Base-by-base conservation (phyloP, 2,888 invertebrate species). In the Ptycholaimellus sp. region DNA sequence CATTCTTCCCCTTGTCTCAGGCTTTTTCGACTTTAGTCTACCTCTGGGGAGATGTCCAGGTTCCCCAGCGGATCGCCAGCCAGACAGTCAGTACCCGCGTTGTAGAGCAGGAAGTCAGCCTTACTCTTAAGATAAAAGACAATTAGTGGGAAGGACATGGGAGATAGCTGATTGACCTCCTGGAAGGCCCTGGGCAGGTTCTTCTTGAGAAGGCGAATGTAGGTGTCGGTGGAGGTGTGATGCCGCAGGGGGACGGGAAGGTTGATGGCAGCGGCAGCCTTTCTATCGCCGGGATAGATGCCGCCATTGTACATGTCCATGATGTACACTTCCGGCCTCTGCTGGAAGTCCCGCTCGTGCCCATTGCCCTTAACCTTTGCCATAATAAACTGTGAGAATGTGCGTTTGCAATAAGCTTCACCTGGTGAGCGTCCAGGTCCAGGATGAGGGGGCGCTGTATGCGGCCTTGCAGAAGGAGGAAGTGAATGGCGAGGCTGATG, bases 351-450 rank as follows among this genome's bases (percentile, higher is more conserved):
- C 13, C 70, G 67, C 52, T 76, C 74, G 58, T 82, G 75, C 0
- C 82, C 82, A 59, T 83, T 83, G 1, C 82, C 82, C 74, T 76
- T 50, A 42, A 44, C 7, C 25, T 23, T 23, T 23, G 25, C 6
- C 6, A 23, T 23, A 13, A 9, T 6, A 23, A 23, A 23, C 6
- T 23, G 7, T 23, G 25, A 23, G 7, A 23, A 23, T 23, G 25
- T 9, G 6, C 7, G 30, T n/a, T n/a, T 30, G 30, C 11, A 30
- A 30, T 11, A 20, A 29, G 29, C 17, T 30, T 36, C 39, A 74
- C 76, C 70, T 83, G 82, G 63, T 83, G 83, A 3, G 82, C 82
- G 63, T 83, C 82, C 53, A 83, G 65, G 59, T 83, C 83, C 6
- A 83, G 70, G 50, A 83, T 80, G 76, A 83, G 76, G 32, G 61